Conservation (phyloP, 2,797 vertebrate species). For the Neomorphus geoffroyi region DNA sequence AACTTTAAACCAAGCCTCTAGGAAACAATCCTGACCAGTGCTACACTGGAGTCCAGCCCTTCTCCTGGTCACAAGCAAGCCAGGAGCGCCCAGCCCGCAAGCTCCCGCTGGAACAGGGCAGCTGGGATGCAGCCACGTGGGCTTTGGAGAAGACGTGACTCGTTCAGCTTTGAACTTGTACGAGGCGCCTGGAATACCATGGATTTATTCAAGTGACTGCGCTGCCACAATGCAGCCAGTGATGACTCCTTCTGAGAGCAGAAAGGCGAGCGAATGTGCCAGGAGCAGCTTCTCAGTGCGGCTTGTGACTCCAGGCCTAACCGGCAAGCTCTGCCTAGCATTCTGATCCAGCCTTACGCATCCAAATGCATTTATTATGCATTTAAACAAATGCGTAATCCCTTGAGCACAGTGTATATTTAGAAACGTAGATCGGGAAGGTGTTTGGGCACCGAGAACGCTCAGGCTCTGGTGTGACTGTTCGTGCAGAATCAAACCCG, state of each 20-base stretch:
- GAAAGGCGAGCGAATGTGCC: not conserved
- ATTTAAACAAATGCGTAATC: slow-evolving; percentile 63
- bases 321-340: slow-evolving; percentile 5
- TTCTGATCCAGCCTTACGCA: slow-evolving; percentile 29
- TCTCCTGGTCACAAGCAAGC: accelerated
- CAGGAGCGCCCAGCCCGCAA: accelerated
- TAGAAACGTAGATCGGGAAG: not conserved
- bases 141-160: not conserved
- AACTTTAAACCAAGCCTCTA: not conserved
- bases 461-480: not conserved
- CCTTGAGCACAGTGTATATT: slow-evolving; percentile 28
- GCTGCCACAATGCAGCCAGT: not conserved
- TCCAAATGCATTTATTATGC: slow-evolving; percentile 59
- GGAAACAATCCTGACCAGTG: not conserved
- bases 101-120: too few species aligned
- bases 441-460: not conserved
- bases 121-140: not conserved
- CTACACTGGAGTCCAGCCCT: accelerated
- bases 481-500: not conserved
- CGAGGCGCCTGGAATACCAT: not conserved
- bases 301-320: slow-evolving; percentile 26
- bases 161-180: not conserved
- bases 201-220: not conserved
- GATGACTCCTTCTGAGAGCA: not conserved
- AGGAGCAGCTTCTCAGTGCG: slow-evolving; percentile 3